A percentile compares a stretch with the other conserved stretches of the same genome.
Evolutionary conservation across 2,113 vertebrate genomes (phyloP).

Genomic region (Oenanthe melanoleuca): DNA sequence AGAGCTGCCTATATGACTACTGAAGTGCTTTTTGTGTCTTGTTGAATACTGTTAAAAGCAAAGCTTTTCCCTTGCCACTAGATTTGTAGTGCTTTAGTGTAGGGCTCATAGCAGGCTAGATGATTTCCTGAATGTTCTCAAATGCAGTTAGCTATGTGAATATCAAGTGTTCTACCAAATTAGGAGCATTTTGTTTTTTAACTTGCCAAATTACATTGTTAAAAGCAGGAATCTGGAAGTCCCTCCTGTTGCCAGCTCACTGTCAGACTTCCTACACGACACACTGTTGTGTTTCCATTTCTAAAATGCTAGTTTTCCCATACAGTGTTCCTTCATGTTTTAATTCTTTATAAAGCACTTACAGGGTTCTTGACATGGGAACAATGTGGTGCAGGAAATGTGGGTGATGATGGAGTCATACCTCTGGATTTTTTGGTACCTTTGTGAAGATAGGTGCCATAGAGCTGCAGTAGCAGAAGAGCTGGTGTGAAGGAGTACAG

Average conservation of each 20-base stretch:
- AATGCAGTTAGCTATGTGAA: not conserved
- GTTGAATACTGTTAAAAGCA: not conserved
- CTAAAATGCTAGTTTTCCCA: not conserved
- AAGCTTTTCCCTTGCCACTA: not conserved
- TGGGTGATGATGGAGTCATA: not conserved
- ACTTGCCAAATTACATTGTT: not conserved
- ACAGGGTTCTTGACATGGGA: not conserved
- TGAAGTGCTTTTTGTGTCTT: not conserved
- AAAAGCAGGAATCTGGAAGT: not conserved
- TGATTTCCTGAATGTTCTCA: not conserved
- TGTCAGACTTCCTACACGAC: not conserved
- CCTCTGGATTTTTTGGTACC: not conserved
- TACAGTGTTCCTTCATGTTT: not conserved
- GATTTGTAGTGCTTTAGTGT: not conserved
- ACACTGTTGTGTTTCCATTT: not conserved
- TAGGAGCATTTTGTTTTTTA: not conserved
- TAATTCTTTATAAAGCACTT: slow-evolving; percentile 4
- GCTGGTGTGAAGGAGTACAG: not conserved
- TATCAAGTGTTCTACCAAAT: not conserved
- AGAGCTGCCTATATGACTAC: not conserved
- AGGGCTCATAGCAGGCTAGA: not conserved
- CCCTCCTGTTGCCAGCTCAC: not conserved
- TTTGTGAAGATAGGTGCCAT: not conserved
- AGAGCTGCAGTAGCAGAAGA: not conserved
- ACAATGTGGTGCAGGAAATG: not conserved